These are phyloP conservation scores for Eristalis tenax DNA, from an alignment of 2,888 invertebrate species.

Conservation along the genomic window DNA sequence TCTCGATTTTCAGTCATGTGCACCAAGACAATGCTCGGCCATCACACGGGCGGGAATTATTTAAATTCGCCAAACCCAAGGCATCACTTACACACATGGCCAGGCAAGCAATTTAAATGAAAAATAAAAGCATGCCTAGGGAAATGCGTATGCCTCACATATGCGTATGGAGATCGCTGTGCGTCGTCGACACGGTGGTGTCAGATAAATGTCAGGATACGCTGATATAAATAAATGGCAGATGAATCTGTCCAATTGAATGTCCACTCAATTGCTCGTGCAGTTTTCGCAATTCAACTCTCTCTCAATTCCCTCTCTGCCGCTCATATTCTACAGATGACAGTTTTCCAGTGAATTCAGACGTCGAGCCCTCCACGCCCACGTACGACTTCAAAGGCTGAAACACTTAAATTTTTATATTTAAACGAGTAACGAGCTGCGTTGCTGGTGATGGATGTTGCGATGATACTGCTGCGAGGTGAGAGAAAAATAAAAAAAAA, in stretches of 20 bases:
- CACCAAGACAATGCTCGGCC: background rate
- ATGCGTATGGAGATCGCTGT: background rate
- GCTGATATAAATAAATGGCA: slow-evolving; percentile 45
- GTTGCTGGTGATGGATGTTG: slow-evolving; percentile 21
- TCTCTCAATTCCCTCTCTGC: slow-evolving; percentile 13
- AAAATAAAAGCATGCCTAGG: slow-evolving; percentile 26
- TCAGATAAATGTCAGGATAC: slow-evolving; percentile 38
- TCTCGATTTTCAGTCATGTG: background rate
- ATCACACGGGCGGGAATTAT: slow-evolving; percentile 13
- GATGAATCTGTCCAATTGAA: slow-evolving; percentile 50
- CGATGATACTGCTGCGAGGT: slow-evolving; percentile 3
- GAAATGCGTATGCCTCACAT: background rate
- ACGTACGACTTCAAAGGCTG: slow-evolving; percentile 10
- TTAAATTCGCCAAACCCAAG: slow-evolving; percentile 41
- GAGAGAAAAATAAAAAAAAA: background rate
- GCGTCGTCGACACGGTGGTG: background rate
- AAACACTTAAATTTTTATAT: slow-evolving; percentile 2
- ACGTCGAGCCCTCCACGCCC: background rate
- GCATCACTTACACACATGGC: slow-evolving; percentile 46
- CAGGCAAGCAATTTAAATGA: slow-evolving; percentile 49
- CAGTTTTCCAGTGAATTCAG: background rate
- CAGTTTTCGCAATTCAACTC: slow-evolving; percentile 45
- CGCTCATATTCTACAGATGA: slow-evolving; percentile 16
- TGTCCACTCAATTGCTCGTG: slow-evolving; percentile 43
- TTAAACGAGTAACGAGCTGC: background rate